Evolutionary conservation across 2,888 invertebrate species (phyloP).

Genomic region (Parthenolecanium corni): DNA sequence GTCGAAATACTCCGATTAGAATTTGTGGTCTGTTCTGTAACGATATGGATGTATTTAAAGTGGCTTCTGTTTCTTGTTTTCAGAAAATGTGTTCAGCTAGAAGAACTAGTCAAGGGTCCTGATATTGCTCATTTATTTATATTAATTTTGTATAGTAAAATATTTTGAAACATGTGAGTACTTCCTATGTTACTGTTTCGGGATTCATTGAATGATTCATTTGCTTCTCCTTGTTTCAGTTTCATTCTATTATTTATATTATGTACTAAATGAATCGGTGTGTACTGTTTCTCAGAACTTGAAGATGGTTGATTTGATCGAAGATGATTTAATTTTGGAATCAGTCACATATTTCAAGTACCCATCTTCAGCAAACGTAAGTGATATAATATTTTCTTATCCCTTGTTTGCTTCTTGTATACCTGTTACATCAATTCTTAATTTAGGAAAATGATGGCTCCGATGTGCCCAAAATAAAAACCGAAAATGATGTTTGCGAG

Average conservation of each 20-base stretch:
- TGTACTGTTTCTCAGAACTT: background rate
- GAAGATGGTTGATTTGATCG: slow-evolving; percentile 18
- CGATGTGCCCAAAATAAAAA: slow-evolving; percentile 17
- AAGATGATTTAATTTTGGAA: slow-evolving; percentile 26
- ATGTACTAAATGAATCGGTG: slow-evolving; percentile 48
- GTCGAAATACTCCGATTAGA: too few species aligned
- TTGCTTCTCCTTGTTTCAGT: background rate
- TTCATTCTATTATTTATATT: background rate
- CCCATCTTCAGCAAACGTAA: slow-evolving; percentile 22
- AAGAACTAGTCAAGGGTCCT: too few species aligned
- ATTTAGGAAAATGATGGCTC: slow-evolving; percentile 18
- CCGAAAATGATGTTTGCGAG: slow-evolving; percentile 6
- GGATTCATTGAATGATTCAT: too few species aligned
- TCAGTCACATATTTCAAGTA: slow-evolving; percentile 28
- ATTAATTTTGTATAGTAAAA: background rate
- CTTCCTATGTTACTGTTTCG: background rate
- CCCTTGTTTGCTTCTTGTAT: background rate
- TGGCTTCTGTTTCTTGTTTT: background rate
- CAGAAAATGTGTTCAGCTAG: background rate
- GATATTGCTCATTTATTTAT: background rate
- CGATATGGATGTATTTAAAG: too few species aligned
- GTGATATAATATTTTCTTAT: background rate
- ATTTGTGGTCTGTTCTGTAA: too few species aligned
- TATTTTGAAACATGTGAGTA: background rate
- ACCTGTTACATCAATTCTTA: background rate